Base-by-base conservation (phyloP, 2,888 invertebrate genomes). In the Steromphala cineraria region DNA sequence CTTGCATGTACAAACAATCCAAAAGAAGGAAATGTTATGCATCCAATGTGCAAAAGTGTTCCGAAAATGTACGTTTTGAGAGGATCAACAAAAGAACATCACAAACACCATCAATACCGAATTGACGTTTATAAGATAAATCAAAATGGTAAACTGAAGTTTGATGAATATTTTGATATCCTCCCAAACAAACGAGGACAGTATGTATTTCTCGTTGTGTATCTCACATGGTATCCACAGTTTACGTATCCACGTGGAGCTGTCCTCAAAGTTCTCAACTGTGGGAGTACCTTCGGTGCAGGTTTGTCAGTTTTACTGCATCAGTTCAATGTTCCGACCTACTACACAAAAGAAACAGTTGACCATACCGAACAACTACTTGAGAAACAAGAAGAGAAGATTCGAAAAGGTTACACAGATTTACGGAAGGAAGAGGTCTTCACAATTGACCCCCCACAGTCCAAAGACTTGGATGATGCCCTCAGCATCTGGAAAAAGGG, bases 21-120 rank as follows among this genome's bases (percentile, higher is more conserved):
- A n/a, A 75, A 55, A 2, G 84, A 83, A 40, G 80, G 82, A 5
- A 81, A 87, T 71, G 79, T 88, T 15, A 85, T 88, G 80, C 67
- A 81, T 24, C 89, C 89, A 2, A 76, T 89, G 19, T 88, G 88
- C 62, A 88, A 87, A 81, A 88, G 88, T 4, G 80, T 89, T 8
- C 89, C 89, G 19, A 89, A 89, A 74, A 83, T 89, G 1, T 82
- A 79, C 36, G 21, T 76, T 76, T 78, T 17, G 55, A 62, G 7
- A 36, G 53, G 24, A 17, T 53, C 31, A 10, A 67, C n/a, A 78
- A 74, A 74, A n/a, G 19, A 74, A 10, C 56, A 40, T 28, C 77
- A 67, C 2, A 36, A 78, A 21, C 19, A 52, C 21, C 53, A 67
- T 15, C 83, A 79, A 62, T 78, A 86, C 56, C 83, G 85, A 28